phyloP scores from a whole-genome alignment of 2,113 vertebrate genomes.

The Crypturellus undulatus region DNA sequence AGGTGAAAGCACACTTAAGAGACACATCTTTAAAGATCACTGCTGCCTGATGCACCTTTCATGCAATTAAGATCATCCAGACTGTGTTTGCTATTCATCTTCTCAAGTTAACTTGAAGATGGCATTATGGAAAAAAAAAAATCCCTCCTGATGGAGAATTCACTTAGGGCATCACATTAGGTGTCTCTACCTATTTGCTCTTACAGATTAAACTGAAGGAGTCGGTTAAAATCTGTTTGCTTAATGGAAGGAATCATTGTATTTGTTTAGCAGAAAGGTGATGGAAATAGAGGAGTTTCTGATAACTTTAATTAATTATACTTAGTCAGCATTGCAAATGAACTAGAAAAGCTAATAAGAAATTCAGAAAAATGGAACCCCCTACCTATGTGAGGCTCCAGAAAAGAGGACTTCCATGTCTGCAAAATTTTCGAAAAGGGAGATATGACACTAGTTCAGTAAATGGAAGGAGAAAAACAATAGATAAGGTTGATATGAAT shows the following conservation, averaged over 20 bases:
- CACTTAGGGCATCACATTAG: neutral
- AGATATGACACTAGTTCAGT: neutral
- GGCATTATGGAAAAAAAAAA: neutral
- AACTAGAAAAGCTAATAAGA: neutral
- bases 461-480: neutral
- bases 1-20: neutral
- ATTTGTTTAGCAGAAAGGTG: neutral
- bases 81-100: neutral
- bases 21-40: neutral
- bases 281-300: neutral
- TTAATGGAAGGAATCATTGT: neutral
- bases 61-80: neutral
- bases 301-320: neutral
- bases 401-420: neutral
- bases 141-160: neutral
- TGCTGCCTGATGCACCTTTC: neutral
- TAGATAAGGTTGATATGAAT: neutral
- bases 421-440: neutral
- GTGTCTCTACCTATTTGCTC: neutral
- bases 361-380: neutral
- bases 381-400: neutral
- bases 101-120: neutral
- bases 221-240: neutral
- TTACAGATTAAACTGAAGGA: slow-evolving; percentile 4
- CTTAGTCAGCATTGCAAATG: neutral